Conservation (phyloP, 2,888 invertebrate species). For the Stenchaetothrips biformis region DNA sequence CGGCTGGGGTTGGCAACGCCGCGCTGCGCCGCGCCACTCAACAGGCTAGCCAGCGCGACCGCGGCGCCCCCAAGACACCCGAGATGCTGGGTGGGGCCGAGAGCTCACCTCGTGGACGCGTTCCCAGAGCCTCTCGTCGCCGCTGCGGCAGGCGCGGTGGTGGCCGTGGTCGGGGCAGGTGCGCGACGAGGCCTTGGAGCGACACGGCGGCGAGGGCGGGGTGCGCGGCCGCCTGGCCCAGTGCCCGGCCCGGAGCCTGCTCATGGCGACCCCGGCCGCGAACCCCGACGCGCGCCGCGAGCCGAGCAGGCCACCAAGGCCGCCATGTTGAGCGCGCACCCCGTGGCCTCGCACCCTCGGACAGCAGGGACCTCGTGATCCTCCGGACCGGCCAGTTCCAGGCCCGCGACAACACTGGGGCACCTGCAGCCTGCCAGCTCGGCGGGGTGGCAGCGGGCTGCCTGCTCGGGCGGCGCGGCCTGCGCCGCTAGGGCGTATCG, state of each 20-base stretch:
- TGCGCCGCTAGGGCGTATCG: slow-evolving; percentile 44
- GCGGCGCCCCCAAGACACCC: slow-evolving; percentile 34
- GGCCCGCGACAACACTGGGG: slow-evolving; percentile 24
- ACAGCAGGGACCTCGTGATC: no score
- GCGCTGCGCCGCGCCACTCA: background rate
- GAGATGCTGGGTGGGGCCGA: background rate
- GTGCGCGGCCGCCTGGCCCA: background rate
- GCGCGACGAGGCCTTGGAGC: no score
- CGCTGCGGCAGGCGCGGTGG: background rate
- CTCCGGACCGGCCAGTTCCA: slow-evolving; percentile 35
- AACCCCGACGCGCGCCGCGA: slow-evolving; percentile 38
- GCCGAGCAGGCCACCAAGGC: slow-evolving; percentile 23
- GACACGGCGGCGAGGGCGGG: no score
- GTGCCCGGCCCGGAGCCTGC: slow-evolving; percentile 27
- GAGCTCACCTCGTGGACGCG: background rate
- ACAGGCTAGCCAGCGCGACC: slow-evolving; percentile 29
- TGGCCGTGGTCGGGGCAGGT: no score
- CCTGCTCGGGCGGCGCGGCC: slow-evolving; percentile 44
- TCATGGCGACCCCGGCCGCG: slow-evolving; percentile 34
- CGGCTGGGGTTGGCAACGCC: no score
- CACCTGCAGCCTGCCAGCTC: slow-evolving; percentile 35
- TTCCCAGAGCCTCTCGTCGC: background rate
- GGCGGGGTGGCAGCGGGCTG: slow-evolving; percentile 44
- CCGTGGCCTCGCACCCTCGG: no score
- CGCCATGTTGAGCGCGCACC: no score